phyloP scores from a whole-genome alignment of 2,113 vertebrate species.

The Calonectris borealis region DNA sequence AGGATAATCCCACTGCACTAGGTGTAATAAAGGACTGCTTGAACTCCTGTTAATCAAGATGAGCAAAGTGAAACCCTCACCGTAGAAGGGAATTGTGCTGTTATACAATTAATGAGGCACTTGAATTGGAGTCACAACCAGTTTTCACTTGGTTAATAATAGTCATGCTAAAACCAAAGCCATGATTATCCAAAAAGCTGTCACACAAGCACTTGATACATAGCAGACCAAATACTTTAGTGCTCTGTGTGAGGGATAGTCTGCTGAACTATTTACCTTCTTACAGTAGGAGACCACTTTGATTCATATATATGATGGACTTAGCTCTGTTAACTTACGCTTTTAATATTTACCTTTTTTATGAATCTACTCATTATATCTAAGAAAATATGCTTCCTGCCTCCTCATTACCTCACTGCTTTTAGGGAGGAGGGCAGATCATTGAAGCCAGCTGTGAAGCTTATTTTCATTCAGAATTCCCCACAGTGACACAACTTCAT shows the following conservation, averaged over 20 bases:
- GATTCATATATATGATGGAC: neutral
- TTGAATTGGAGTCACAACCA: neutral
- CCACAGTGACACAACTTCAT: neutral
- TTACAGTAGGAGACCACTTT: neutral
- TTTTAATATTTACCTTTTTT: neutral
- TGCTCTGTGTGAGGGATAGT: neutral
- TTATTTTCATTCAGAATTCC: neutral
- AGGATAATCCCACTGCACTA: neutral
- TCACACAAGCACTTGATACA: neutral
- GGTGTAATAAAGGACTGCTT: neutral
- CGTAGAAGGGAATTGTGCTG: neutral
- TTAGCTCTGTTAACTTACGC: neutral
- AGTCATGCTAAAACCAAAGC: neutral
- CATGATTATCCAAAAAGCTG: neutral
- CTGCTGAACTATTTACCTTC: neutral
- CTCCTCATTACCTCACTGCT: neutral
- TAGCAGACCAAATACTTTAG: neutral
- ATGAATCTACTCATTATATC: neutral
- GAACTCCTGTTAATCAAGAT: neutral
- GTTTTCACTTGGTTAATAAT: neutral
- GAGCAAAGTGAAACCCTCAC: neutral
- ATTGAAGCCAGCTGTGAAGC: neutral
- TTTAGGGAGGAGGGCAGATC: neutral
- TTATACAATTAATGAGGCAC: neutral
- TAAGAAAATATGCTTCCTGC: neutral